These are phyloP conservation scores for Arctocebus calabarensis DNA, from an alignment of 2,797 vertebrate genomes.

Conservation along the genomic window DNA sequence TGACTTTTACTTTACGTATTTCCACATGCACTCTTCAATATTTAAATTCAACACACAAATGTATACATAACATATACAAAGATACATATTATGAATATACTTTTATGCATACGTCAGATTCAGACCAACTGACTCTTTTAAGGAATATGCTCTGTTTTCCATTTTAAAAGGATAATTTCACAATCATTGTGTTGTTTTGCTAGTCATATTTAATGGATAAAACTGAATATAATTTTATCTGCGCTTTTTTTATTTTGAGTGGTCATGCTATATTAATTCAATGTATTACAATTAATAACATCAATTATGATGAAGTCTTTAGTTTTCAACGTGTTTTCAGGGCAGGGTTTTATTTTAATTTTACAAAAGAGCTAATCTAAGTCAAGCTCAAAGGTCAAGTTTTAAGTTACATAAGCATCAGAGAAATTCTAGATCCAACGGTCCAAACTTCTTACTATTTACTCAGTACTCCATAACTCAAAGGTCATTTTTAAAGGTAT, in stretches of 20 bases:
- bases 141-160: neutral
- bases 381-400: slow-evolving; percentile 18
- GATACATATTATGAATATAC: neutral
- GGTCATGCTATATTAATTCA: slow-evolving; percentile 13
- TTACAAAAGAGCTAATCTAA: slow-evolving; percentile 52
- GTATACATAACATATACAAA: neutral
- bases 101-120: neutral
- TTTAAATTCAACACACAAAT: neutral
- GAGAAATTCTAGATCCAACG: slow-evolving; percentile 3
- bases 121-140: neutral
- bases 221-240: slow-evolving; percentile 31
- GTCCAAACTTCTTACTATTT: neutral
- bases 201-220: slow-evolving; percentile 39
- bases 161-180: slow-evolving; percentile 37
- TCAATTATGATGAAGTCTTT: slow-evolving; percentile 47
- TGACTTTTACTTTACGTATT: no score
- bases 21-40: neutral
- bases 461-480: neutral
- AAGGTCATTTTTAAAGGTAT: slow-evolving; percentile 42
- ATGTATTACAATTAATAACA: slow-evolving; percentile 47
- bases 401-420: slow-evolving; percentile 33
- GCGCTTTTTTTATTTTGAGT: neutral
- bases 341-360: slow-evolving; percentile 7
- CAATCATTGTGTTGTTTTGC: neutral
- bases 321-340: slow-evolving; percentile 49